Evolutionary conservation across 2,797 vertebrate species (phyloP), one percentile per base, ranked within the genome.

Genomic region (Neosalanx taihuensis): DNA sequence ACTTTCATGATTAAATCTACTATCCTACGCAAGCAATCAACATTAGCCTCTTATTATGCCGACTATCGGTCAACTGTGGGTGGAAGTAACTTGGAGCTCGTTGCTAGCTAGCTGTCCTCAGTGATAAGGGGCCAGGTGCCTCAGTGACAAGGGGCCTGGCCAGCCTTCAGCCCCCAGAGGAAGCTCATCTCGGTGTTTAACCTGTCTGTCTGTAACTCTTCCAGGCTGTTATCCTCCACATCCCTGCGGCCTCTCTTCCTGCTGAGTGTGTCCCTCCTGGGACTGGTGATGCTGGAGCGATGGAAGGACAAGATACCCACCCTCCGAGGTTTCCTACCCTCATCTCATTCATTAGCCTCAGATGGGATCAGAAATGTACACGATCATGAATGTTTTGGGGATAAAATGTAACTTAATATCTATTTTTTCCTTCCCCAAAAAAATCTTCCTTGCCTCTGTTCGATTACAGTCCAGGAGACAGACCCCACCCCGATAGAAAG

Each of bases 151-250:
- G 41, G 41, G 41, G 10, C 41, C 41, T 41, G 9, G 37, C 37
- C 37, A 41, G 37, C 37, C 37, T 46, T 13, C 9, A 9, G 13
- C 41, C 41, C 3, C 41, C 13, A 46, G 41, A 13, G 41, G 41
- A 46, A 56, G 33, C 29, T 1, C 53, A 7, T 31, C 53, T 20
- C 6, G 18, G 26, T 33, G 0, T 26, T 3, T 33, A 60, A 18
- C 59, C 0, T 33, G 0, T 26, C 2, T 37, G 51, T 20, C 59
- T 7, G 4, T 33, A 35, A 57, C 41, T 12, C 41, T 62, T 75
- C 1, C 89, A 99, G 97, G 97, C 87, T 99, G 67, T 88, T 99
- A 86, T 98, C 97, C 0, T 96, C 96, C 72, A 95, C 96, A 2
- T 95, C 94, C 64, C 86, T 97, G 69, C 91, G 97, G 76, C 97